phyloP scores from a whole-genome alignment of 1,140 invertebrate genomes.

The Drosophila nikananu region DNA sequence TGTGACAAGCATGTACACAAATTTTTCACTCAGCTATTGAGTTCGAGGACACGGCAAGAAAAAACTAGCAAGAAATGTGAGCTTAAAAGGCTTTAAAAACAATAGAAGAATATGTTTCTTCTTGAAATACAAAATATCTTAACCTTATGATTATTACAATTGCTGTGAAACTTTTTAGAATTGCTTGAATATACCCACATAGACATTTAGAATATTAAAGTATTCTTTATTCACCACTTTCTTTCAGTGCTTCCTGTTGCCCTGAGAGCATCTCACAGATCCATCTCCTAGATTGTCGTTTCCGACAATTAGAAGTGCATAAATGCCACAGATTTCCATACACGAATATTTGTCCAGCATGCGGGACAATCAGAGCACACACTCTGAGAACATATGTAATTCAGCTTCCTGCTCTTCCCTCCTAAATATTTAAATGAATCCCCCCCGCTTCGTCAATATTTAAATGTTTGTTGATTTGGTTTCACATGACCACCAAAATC shows the following conservation, averaged over 20 bases:
- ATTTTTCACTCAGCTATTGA: neutral
- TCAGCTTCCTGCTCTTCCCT: conserved; percentile 5
- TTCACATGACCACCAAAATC: conserved; percentile 47
- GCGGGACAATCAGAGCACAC: conserved; percentile 10
- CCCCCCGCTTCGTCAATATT: conserved; percentile 3
- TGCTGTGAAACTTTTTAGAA: neutral
- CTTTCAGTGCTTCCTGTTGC: neutral
- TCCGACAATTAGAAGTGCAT: conserved; percentile 31
- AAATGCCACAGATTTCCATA: conserved; percentile 23
- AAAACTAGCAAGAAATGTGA: neutral
- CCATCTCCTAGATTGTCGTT: conserved; percentile 6
- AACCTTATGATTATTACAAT: too few relatives aligned
- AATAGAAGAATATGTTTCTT: neutral
- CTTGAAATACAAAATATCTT: too few relatives aligned
- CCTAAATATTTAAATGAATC: conserved; percentile 13
- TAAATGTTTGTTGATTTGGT: conserved; percentile 12
- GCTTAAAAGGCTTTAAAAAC: neutral
- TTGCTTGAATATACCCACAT: neutral
- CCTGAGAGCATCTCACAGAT: neutral
- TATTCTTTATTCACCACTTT: neutral
- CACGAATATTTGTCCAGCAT: conserved; percentile 13
- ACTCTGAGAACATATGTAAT: conserved; percentile 5
- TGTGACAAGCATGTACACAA: conserved; percentile 11
- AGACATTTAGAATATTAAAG: neutral
- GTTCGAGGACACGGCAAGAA: neutral